Evolutionary conservation across 2,113 vertebrate genomes (phyloP).

Genomic region (Athene noctua): DNA sequence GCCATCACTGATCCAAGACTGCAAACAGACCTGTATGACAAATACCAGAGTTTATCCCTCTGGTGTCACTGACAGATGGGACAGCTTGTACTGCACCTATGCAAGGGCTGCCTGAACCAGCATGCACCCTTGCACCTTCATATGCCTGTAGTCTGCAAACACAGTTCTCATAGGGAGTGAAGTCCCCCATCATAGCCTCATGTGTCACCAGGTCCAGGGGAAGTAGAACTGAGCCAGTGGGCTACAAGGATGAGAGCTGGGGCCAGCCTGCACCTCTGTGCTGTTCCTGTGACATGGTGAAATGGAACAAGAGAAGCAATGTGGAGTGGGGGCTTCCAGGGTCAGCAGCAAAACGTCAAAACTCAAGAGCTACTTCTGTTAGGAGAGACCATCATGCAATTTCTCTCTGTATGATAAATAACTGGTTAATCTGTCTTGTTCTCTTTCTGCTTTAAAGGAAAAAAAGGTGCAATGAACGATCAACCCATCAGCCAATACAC

Average conservation of each 20-base stretch:
- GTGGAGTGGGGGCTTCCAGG: neutral
- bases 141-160: neutral
- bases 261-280: neutral
- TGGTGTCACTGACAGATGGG: neutral
- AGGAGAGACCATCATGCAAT: neutral
- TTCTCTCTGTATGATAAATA: neutral
- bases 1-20: neutral
- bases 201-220: accelerated
- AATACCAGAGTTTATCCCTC: neutral
- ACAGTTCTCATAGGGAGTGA: neutral
- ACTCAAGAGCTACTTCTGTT: neutral
- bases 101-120: accelerated
- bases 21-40: neutral
- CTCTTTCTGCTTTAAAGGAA: neutral
- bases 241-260: neutral
- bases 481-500: neutral
- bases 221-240: neutral
- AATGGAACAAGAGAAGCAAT: neutral
- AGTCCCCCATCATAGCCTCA: neutral
- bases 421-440: neutral
- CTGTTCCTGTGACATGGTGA: neutral
- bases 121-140: accelerated
- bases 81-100: neutral
- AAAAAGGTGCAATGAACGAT: neutral
- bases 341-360: neutral